Base-by-base conservation (phyloP, 2,113 vertebrate species). In the Amphilophus citrinellus region DNA sequence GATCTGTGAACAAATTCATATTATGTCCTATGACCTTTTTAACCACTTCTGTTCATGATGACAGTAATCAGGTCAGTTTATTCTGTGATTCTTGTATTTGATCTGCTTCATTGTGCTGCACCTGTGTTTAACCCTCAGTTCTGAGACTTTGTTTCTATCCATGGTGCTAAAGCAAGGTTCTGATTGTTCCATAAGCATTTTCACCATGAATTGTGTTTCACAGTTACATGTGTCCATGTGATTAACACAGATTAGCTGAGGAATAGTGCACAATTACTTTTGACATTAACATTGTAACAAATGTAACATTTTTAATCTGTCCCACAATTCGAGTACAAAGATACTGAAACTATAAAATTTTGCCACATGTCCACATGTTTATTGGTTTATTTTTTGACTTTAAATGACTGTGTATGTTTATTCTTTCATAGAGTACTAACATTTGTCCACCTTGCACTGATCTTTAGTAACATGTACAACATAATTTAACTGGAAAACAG, bases 401-500 rank as follows among this genome's bases (percentile, higher is more conserved):
- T 39, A 10, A 6, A 42, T 58, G 10, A 18, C 22, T 62, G 37
- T 76, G 11, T 2, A 79, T 59, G 14, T 14, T 14, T 47, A 5
- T 56, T 82, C 3, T 56, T n/a, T 53, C 68, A 47, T 62, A 9
- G 10, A n/a, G 22, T 11, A 10, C 24, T 61, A 2, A 22, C 30
- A 32, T 78, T 57, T 44, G 66, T 80, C 24, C 24, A 5, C 10
- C n/a, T 47, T 35, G 15, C 18, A 22, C 10, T 50, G 37, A 24
- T 58, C 20, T 78, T 14, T 13, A 63, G 8, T 63, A 61, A 82
- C 30, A 4, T 82, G 78, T 32, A 79, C 37, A 39, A 1, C 32
- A 61, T 58, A 53, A 7, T 87, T 85, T 62, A 77, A 78, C 27
- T 57, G 57, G n/a, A 76, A 80, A 68, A 73, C 7, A 5, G 10